phyloP scores from a whole-genome alignment of 2,797 vertebrate genomes.

The Florisuga fusca region DNA sequence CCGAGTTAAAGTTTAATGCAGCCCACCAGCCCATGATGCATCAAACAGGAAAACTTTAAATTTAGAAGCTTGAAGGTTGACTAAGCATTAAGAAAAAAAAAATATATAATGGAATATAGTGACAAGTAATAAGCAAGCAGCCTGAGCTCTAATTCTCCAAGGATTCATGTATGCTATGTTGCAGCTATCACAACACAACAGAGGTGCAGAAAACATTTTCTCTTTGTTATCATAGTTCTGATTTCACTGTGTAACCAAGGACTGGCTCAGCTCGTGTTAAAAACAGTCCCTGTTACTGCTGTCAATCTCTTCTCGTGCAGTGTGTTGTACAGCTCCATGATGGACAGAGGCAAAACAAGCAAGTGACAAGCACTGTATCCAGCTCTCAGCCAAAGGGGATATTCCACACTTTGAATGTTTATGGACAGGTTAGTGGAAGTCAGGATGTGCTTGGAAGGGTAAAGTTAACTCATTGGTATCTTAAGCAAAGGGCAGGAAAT shows the following conservation, averaged over 20 bases:
- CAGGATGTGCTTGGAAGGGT: background rate
- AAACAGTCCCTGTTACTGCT: background rate
- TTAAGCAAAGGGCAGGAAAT: background rate
- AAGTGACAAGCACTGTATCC: background rate
- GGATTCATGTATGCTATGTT: background rate
- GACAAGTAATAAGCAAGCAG: background rate
- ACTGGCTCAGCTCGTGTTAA: accelerated
- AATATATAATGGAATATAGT: no score
- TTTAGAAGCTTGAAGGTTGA: background rate
- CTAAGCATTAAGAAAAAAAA: background rate
- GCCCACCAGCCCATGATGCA: background rate
- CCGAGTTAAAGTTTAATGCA: background rate
- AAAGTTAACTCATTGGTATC: background rate
- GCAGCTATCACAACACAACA: background rate
- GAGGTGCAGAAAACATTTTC: background rate
- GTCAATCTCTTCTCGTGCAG: background rate
- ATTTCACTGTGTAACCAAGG: background rate
- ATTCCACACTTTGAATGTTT: background rate
- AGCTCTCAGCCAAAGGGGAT: background rate
- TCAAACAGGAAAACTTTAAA: background rate
- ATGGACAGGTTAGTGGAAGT: background rate
- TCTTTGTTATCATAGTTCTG: background rate
- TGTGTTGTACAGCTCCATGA: background rate
- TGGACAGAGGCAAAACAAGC: background rate
- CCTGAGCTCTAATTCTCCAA: background rate